phyloP scores from a whole-genome alignment of 1,140 invertebrate species.

The Drosophila repleta region DNA sequence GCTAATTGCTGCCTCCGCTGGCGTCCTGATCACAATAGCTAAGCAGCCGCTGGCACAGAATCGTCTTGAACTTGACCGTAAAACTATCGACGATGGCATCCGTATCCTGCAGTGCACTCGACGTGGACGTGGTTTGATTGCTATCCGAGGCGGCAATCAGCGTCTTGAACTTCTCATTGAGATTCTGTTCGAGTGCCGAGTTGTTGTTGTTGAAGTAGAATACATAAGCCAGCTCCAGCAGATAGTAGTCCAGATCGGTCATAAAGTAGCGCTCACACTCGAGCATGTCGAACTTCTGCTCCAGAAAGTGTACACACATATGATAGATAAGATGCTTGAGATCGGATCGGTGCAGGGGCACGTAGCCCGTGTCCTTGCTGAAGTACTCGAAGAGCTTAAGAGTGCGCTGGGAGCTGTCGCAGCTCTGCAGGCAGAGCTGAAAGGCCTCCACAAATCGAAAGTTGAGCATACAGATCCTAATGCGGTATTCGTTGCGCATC shows the following conservation, averaged over 20 bases:
- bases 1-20: constrained; percentile 58
- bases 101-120: constrained; percentile 61
- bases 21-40: constrained; percentile 72
- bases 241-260: constrained; percentile 80
- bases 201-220: constrained; percentile 83
- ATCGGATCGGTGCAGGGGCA: constrained; percentile 76
- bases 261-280: constrained; percentile 81
- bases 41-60: constrained; percentile 79
- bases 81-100: constrained; percentile 82
- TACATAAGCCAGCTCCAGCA: constrained; percentile 80
- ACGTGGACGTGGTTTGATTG: constrained; percentile 37
- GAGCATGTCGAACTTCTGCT: constrained; percentile 71
- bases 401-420: constrained; percentile 61
- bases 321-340: constrained; percentile 83
- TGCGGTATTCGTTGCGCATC: constrained; percentile 76
- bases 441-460: constrained; percentile 82
- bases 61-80: constrained; percentile 81
- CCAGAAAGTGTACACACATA: constrained; percentile 76
- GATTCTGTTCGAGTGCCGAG: constrained; percentile 75
- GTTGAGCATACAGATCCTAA: constrained; percentile 81
- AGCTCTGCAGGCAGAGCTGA: constrained; percentile 70
- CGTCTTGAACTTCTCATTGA: constrained; percentile 80
- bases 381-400: constrained; percentile 83
- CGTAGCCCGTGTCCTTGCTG: constrained; percentile 82
- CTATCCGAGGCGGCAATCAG: constrained; percentile 66